Evolutionary conservation across 2,888 invertebrate genomes (phyloP).

Genomic region (Matsumyia berberina): DNA sequence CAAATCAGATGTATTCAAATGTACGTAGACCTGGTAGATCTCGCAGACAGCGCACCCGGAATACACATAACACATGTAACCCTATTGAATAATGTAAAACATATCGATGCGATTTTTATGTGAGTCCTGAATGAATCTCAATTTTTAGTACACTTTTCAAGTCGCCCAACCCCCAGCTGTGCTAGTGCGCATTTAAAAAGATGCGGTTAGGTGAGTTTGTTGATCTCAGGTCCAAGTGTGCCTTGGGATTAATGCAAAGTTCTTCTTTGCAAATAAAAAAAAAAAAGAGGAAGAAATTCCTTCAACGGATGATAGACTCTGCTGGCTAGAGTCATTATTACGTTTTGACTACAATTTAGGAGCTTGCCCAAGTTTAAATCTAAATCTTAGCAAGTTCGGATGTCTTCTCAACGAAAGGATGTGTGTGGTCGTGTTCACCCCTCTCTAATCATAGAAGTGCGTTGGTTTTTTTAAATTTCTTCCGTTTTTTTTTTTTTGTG

Average conservation of each 20-base stretch:
- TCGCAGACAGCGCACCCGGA: slow-evolving; percentile 12
- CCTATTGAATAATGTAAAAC: slow-evolving; percentile 78
- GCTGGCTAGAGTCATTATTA: slow-evolving; percentile 48
- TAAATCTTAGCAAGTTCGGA: slow-evolving; percentile 8
- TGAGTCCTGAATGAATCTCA: slow-evolving; percentile 75
- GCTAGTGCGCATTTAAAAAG: slow-evolving; percentile 64
- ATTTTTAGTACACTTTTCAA: slow-evolving; percentile 71
- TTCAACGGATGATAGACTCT: slow-evolving; percentile 40
- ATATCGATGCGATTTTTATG: slow-evolving; percentile 78
- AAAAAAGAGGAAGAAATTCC: too few species aligned
- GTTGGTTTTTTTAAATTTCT: slow-evolving; percentile 36
- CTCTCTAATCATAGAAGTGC: slow-evolving; percentile 65
- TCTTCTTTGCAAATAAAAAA: background rate
- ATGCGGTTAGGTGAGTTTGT: slow-evolving; percentile 51
- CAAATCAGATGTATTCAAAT: slow-evolving; percentile 71
- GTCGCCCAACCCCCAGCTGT: background rate
- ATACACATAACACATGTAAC: slow-evolving; percentile 71
- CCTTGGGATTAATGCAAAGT: slow-evolving; percentile 31
- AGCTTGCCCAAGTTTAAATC: slow-evolving; percentile 37
- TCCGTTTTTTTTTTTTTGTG: background rate
- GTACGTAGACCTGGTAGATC: slow-evolving; percentile 45
- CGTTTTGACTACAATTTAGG: slow-evolving; percentile 50
- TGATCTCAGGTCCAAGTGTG: slow-evolving; percentile 27
- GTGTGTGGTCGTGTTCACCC: slow-evolving; percentile 6
- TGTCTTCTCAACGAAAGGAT: slow-evolving; percentile 11